Evolutionary conservation across 1,140 invertebrate genomes (phyloP).

Genomic region (Papilio helenus): DNA sequence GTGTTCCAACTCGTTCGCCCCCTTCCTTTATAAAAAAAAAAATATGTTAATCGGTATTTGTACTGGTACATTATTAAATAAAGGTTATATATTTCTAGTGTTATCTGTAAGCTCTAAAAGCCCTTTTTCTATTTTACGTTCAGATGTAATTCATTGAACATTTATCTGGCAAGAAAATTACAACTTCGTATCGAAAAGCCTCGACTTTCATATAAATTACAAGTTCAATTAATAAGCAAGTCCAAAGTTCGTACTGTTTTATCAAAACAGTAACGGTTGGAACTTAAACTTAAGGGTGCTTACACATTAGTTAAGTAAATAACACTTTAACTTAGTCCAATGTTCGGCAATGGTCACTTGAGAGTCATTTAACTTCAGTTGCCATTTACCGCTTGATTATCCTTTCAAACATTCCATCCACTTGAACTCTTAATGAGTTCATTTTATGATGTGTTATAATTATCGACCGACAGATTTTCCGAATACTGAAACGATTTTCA

Average conservation of each 20-base stretch:
- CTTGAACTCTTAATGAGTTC: neutral
- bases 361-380: neutral
- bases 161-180: slow-evolving; percentile 38
- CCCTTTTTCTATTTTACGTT: slow-evolving; percentile 10
- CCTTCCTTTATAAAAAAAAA: no score
- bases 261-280: neutral
- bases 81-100: no score
- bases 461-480: no score
- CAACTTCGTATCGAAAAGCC: slow-evolving; percentile 28
- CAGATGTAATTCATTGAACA: neutral
- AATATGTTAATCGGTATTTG: no score
- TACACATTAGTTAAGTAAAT: slow-evolving; percentile 18
- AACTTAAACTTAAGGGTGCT: slow-evolving; percentile 11
- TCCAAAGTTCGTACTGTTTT: slow-evolving; percentile 31
- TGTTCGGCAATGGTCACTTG: neutral
- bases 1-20: no score
- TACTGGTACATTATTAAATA: no score
- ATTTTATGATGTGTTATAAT: no score
- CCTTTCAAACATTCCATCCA: neutral
- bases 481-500: no score
- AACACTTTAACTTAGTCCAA: neutral
- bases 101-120: no score
- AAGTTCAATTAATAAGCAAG: slow-evolving; percentile 35
- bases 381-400: neutral
- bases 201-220: slow-evolving; percentile 36